Evolutionary conservation across 1,140 invertebrate genomes (phyloP), one percentile per base, ranked within the genome.

Genomic region (Papilio helenus): DNA sequence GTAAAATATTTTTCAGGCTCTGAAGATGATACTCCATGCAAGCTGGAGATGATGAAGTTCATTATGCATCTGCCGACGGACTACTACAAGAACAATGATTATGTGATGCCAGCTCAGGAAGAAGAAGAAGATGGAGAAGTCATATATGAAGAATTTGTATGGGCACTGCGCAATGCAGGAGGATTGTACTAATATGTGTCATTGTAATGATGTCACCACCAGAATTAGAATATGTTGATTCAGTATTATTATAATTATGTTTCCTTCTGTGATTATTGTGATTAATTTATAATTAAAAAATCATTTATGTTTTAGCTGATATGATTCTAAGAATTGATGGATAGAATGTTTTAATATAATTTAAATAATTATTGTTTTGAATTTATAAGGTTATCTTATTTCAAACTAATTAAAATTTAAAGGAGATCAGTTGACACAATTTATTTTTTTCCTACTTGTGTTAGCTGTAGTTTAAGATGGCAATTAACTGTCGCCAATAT

Each of bases 251-350:
- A 34, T 26, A 61, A 29, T 61, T 61, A 26, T 68, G 29, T 68
- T 29, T 68, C 12, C 61, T 68, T 29, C 61, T 68, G 61, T 68
- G 61, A 68, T 68, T 68, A 29, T 68, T 68, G 61, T 68, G 61
- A 34, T 68, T 68, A 29, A 68, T 68, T 68, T 68, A 29, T 29
- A 68, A 29, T 34, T 29, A 68, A 29, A 29, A n/a, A 29, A 61
- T 58, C 12, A 61, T 61, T 20, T 2, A 58, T 58, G 23, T 58
- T 20, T 20, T 20, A 20, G 55, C 20, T n/a, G 23, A 3, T 58
- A 39, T 39, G 34, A 39, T 7, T 39, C 34, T 8, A 39, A 39
- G 34, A 61, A 29, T 61, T 61, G 20, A 5, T 61, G 20, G 10
- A 61, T 61, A 61, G 10, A 14, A 61, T 61, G 2, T 61, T 29